A percentile compares a stretch with the other conserved stretches of the same genome.
These are phyloP conservation scores for Oryzias sinensis DNA, from an alignment of 2,797 vertebrate species.

Conservation along the genomic window DNA sequence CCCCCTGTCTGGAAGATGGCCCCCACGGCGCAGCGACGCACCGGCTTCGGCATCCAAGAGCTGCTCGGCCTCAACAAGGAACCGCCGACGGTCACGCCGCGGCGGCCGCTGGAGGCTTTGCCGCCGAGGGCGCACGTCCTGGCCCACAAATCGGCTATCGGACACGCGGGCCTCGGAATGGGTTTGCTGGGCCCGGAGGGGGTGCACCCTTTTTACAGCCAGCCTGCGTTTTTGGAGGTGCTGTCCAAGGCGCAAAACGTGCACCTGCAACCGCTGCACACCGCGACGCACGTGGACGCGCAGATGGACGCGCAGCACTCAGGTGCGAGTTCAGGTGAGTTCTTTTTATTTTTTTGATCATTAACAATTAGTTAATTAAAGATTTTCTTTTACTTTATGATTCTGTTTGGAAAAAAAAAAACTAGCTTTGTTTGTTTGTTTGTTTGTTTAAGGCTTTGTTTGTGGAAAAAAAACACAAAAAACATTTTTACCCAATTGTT, in stretches of 20 bases:
- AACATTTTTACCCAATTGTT: no score
- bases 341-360: no score
- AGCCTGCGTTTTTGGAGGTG: conserved; percentile 92
- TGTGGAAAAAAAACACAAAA: not conserved
- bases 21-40: conserved; percentile 83
- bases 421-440: no score
- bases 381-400: not conserved
- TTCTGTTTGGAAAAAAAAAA: not conserved
- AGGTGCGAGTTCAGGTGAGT: conserved; percentile 87
- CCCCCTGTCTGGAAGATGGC: conserved; percentile 67
- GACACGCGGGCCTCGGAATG: conserved; percentile 86
- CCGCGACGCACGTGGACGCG: conserved; percentile 77
- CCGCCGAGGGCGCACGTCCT: conserved; percentile 87
- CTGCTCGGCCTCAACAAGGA: conserved; percentile 96
- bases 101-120: conserved; percentile 86
- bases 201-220: conserved; percentile 91
- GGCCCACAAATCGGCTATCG: conserved; percentile 85
- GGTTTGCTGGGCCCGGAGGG: conserved; percentile 88
- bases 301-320: conserved; percentile 85
- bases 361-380: no score
- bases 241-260: conserved; percentile 89
- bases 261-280: conserved; percentile 88
- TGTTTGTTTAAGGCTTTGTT: no score
- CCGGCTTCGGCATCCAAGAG: conserved; percentile 97
- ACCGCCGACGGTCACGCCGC: conserved; percentile 77